These are phyloP conservation scores for Burhinus oedicnemus DNA, from an alignment of 2,113 vertebrate species.

Conservation along the genomic window DNA sequence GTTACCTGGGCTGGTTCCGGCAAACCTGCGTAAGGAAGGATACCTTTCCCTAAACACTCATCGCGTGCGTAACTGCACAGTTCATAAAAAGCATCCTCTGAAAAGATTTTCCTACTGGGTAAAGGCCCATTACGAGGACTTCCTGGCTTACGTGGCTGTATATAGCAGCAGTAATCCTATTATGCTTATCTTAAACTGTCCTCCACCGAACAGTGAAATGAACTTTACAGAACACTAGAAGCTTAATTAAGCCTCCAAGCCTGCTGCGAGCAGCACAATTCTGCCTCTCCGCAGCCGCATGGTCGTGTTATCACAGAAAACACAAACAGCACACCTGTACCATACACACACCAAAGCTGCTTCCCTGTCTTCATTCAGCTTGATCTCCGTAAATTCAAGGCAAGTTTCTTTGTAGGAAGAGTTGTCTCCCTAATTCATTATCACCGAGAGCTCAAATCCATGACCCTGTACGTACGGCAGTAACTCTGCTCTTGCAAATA, in stretches of 20 bases:
- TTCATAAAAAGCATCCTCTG: conserved; percentile 32
- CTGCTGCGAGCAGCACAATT: background rate
- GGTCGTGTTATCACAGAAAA: background rate
- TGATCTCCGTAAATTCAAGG: background rate
- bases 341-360: too few species aligned
- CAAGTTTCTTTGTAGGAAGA: background rate
- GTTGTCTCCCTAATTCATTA: background rate
- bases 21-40: background rate
- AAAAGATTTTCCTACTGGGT: conserved; percentile 48
- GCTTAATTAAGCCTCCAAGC: conserved; percentile 43
- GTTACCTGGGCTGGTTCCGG: background rate
- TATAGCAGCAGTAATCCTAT: conserved; percentile 74
- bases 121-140: conserved; percentile 68
- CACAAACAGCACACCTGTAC: background rate
- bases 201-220: conserved; percentile 58
- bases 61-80: background rate
- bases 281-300: background rate
- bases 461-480: accelerated
- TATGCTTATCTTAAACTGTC: conserved; percentile 72
- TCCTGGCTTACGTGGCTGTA: conserved; percentile 68
- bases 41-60: background rate
- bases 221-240: conserved; percentile 51
- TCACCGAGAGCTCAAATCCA: background rate
- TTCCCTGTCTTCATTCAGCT: background rate
- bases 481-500: background rate